These are phyloP conservation scores for Netelia melanura DNA, from an alignment of 2,888 invertebrate genomes.

Conservation along the genomic window DNA sequence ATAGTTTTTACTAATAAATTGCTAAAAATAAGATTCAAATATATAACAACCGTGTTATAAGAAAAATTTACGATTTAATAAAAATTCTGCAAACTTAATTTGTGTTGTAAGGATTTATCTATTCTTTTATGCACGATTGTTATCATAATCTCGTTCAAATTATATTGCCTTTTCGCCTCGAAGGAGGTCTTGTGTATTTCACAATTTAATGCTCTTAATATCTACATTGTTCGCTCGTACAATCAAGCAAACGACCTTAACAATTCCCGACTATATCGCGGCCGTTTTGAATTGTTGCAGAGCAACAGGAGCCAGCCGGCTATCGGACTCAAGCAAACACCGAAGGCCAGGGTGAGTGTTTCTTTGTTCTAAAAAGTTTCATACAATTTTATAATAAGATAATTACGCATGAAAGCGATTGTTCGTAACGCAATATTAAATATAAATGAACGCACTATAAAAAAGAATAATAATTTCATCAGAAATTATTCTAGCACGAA, in stretches of 20 bases:
- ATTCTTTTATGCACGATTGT: conserved; percentile 5
- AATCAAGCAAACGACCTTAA: conserved; percentile 58
- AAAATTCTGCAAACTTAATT: too few relatives aligned
- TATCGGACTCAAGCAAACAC: conserved; percentile 89
- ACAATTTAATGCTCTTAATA: conserved; percentile 14
- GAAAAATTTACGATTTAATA: too few relatives aligned
- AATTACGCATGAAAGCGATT: background rate
- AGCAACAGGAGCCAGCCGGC: conserved; percentile 90
- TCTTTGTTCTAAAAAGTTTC: conserved; percentile 2
- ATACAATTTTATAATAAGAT: background rate
- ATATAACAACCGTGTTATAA: too few relatives aligned
- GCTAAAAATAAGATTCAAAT: too few relatives aligned
- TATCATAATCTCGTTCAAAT: background rate
- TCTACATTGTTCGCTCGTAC: conserved; percentile 16
- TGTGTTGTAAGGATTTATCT: background rate
- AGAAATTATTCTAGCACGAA: too few relatives aligned
- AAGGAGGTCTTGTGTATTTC: background rate
- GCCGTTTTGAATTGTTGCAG: conserved; percentile 83
- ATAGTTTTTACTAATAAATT: too few relatives aligned
- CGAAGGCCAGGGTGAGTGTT: conserved; percentile 88
- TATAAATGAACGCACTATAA: too few relatives aligned
- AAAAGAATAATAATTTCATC: too few relatives aligned
- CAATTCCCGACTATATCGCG: conserved; percentile 1
- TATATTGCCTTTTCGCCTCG: conserved; percentile 8
- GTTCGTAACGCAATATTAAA: too few relatives aligned